Percentiles rank a stretch among this genome's conserved stretches.
Evolutionary conservation across 2,888 invertebrate genomes (phyloP).

Genomic region (Drepanosiphum platanoidis): DNA sequence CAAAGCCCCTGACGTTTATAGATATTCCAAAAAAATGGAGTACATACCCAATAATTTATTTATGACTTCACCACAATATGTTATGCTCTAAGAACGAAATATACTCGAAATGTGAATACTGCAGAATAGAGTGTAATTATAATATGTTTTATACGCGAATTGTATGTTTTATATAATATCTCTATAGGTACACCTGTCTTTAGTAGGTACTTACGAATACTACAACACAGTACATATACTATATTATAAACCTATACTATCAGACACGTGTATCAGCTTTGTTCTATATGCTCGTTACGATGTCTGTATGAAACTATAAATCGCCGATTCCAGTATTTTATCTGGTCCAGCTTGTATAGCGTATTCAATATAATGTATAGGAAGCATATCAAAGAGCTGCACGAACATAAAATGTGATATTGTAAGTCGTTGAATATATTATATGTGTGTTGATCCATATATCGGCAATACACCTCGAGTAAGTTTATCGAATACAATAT

Average conservation of each 20-base stretch:
- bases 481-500: background rate
- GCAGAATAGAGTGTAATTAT: too few relatives aligned
- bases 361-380: too few relatives aligned
- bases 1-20: too few relatives aligned
- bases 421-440: background rate
- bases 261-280: conserved; percentile 15
- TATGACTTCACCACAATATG: too few relatives aligned
- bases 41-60: too few relatives aligned
- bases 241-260: too few relatives aligned
- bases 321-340: conserved; percentile 17
- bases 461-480: background rate
- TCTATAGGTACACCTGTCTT: background rate
- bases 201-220: too few relatives aligned
- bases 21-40: too few relatives aligned
- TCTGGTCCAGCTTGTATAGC: background rate
- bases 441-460: background rate
- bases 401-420: background rate
- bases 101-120: too few relatives aligned
- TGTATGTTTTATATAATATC: background rate
- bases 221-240: too few relatives aligned
- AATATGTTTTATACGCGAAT: too few relatives aligned
- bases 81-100: too few relatives aligned
- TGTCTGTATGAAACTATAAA: conserved; percentile 32
- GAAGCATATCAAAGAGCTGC: background rate
- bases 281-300: background rate